Conservation (phyloP, 2,113 vertebrate genomes). For the Aramus guarauna region DNA sequence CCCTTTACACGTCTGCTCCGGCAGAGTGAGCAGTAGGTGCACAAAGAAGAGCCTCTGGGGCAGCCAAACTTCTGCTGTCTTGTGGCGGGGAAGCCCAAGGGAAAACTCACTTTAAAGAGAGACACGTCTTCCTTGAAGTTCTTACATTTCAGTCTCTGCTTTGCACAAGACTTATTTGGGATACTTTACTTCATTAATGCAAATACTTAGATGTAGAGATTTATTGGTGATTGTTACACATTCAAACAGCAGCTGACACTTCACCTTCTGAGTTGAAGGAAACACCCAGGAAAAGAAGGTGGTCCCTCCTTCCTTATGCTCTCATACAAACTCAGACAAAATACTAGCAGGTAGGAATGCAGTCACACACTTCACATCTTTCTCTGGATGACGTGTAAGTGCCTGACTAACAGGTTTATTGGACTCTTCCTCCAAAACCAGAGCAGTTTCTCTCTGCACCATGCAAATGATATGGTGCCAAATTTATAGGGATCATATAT, state of each 20-base stretch:
- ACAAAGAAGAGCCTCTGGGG: neutral
- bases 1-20: neutral
- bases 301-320: neutral
- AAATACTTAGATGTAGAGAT: neutral
- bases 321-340: neutral
- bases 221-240: neutral
- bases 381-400: neutral
- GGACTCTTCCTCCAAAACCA: neutral
- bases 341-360: neutral
- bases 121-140: neutral
- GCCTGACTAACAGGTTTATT: neutral
- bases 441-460: neutral
- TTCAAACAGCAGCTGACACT: neutral
- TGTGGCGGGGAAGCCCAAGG: neutral
- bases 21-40: neutral
- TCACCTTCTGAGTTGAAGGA: neutral
- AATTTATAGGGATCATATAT: neutral
- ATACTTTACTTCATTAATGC: neutral
- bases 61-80: neutral
- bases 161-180: neutral
- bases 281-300: neutral
- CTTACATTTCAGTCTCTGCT: neutral
- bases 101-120: neutral
- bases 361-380: neutral
- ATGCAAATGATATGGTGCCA: neutral